Conservation (phyloP, 2,113 vertebrate genomes). For the Chloebia gouldiae region DNA sequence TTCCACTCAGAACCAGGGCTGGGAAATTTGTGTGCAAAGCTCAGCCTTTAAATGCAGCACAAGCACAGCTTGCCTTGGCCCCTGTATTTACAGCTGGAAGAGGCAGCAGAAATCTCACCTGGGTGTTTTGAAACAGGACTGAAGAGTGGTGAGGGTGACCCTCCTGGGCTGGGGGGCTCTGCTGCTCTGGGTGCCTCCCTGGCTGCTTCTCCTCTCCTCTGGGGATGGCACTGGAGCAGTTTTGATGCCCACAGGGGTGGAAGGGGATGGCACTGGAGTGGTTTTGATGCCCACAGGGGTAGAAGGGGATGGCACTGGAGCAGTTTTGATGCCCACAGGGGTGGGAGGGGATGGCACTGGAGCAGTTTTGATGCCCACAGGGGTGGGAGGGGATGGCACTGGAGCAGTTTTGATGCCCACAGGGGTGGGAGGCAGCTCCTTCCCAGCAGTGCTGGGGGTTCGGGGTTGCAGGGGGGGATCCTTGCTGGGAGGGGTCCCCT, state of each 20-base stretch:
- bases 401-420: accelerated
- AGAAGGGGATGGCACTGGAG: background rate
- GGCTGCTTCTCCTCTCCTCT: slow-evolving; percentile 77
- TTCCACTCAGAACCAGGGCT: background rate
- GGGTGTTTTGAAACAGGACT: slow-evolving; percentile 89
- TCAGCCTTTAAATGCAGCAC: background rate
- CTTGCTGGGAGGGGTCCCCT: slow-evolving; percentile 44
- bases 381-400: background rate
- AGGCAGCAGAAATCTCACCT: slow-evolving; percentile 74
- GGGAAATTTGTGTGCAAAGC: background rate
- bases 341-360: background rate
- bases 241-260: background rate
- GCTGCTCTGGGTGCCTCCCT: background rate
- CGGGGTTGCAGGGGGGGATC: slow-evolving; percentile 47
- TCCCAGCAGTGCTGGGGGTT: background rate
- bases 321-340: background rate
- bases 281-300: background rate
- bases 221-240: background rate
- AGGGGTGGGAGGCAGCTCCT: slow-evolving; percentile 43
- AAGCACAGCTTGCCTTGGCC: background rate
- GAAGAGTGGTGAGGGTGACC: slow-evolving; percentile 88
- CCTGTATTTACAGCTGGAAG: background rate
- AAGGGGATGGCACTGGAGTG: background rate
- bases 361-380: background rate
- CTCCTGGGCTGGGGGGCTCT: slow-evolving; percentile 82